Conservation (phyloP, 92 coral and sea anemone species). For the Palythoa heliodiscus region DNA sequence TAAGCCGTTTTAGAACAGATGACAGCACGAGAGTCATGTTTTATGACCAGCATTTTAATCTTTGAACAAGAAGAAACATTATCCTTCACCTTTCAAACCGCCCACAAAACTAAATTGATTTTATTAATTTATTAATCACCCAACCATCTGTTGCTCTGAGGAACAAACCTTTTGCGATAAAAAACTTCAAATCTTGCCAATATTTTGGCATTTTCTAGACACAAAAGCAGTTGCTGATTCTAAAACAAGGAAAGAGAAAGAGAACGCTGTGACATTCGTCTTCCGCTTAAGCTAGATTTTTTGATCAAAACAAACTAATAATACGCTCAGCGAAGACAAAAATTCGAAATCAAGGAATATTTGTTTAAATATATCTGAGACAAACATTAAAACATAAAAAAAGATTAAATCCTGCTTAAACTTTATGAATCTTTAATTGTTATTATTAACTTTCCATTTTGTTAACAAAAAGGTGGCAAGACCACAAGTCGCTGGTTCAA, state of each 20-base stretch:
- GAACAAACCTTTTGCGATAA: slow-evolving; percentile 16
- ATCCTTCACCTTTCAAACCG: slow-evolving; percentile 22
- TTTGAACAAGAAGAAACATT: slow-evolving; percentile 10
- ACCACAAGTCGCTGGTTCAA: not conserved
- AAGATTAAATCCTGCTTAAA: slow-evolving; percentile 6
- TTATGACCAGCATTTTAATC: slow-evolving; percentile 27
- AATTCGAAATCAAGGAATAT: not conserved
- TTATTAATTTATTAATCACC: slow-evolving; percentile 25
- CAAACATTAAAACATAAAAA: slow-evolving; percentile 14
- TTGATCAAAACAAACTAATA: not conserved
- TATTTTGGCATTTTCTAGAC: not conserved
- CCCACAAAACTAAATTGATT: slow-evolving; percentile 15
- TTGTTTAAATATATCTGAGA: not conserved
- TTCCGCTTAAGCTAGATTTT: not conserved
- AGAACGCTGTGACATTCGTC: not conserved
- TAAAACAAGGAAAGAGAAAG: not conserved
- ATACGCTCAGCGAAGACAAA: not conserved
- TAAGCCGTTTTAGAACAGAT: slow-evolving; percentile 5
- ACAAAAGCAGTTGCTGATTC: not conserved
- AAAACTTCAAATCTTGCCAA: not conserved
- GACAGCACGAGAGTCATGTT: not conserved
- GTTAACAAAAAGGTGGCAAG: not conserved
- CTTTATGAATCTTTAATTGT: not conserved
- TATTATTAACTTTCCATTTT: slow-evolving; percentile 2
- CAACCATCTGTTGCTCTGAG: slow-evolving; percentile 35